Conservation (phyloP, 2,113 vertebrate genomes). For the Rallus limicola region DNA sequence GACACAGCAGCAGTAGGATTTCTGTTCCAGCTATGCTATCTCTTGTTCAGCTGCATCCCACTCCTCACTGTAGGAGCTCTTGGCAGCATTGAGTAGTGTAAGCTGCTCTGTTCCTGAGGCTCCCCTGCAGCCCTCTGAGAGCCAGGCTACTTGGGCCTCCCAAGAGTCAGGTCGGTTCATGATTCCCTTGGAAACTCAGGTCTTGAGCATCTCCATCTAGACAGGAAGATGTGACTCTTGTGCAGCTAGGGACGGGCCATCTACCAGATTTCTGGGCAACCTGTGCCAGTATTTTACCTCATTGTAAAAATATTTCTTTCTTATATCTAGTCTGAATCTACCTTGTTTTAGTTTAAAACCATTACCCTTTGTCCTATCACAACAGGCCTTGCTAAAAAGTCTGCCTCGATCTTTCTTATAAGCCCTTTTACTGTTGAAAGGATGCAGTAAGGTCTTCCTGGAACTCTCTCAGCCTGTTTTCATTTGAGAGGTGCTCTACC, state of each 20-base stretch:
- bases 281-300: too few species aligned
- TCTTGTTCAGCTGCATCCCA: not conserved
- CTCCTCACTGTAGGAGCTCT: not conserved
- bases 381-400: too few species aligned
- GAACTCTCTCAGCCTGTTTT: too few species aligned
- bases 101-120: not conserved
- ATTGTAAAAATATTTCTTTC: too few species aligned
- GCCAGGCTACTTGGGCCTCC: not conserved
- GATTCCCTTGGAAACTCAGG: not conserved
- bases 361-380: too few species aligned
- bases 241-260: not conserved
- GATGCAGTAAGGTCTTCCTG: too few species aligned
- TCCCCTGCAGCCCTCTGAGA: not conserved
- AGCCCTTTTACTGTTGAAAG: too few species aligned
- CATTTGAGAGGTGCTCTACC: too few species aligned
- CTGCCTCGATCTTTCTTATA: too few species aligned
- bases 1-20: not conserved
- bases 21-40: not conserved
- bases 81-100: not conserved
- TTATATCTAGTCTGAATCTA: too few species aligned
- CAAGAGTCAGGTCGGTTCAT: not conserved
- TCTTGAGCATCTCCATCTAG: not conserved
- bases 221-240: not conserved
- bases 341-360: too few species aligned
- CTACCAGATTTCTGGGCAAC: too few species aligned